Evolutionary conservation across 2,888 invertebrate genomes (phyloP).

Genomic region (Oscheius sp.): DNA sequence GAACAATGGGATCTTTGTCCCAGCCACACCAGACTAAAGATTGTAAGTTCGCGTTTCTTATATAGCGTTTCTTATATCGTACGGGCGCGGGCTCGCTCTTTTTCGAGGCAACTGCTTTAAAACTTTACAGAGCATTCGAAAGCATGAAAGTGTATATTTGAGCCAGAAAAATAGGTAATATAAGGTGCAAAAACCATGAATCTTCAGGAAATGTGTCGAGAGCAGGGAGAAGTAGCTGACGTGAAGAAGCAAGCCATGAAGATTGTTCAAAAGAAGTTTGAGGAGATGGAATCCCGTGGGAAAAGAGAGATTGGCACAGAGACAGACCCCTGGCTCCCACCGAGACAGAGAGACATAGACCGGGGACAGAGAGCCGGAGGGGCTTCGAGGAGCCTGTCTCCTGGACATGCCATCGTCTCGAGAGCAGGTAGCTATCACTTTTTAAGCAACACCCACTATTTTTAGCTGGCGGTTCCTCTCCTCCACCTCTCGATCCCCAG

Average conservation of each 20-base stretch:
- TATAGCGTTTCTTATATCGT: no score
- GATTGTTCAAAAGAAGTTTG: constrained; percentile 64
- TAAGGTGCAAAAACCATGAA: no score
- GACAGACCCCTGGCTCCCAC: constrained; percentile 44
- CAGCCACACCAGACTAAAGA: no score
- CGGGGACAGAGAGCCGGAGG: neutral
- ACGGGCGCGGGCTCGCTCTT: no score
- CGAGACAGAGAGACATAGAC: constrained; percentile 8
- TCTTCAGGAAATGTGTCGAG: constrained; percentile 62
- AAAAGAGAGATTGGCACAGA: constrained; percentile 55
- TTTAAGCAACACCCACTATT: neutral
- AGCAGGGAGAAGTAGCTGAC: constrained; percentile 68
- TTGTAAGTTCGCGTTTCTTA: no score
- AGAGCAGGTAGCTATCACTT: constrained; percentile 34
- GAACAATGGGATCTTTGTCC: no score
- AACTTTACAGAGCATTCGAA: no score
- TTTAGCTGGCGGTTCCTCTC: constrained; percentile 43
- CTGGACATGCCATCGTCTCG: constrained; percentile 51
- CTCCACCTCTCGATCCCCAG: constrained; percentile 62
- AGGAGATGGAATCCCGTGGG: constrained; percentile 46
- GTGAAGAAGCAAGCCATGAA: constrained; percentile 69
- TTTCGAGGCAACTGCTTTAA: no score
- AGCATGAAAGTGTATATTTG: no score
- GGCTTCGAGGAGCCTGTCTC: constrained; percentile 44
- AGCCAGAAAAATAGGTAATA: no score